Conservation (phyloP, 92 coral and sea anemone species). For the Porites evermanni region DNA sequence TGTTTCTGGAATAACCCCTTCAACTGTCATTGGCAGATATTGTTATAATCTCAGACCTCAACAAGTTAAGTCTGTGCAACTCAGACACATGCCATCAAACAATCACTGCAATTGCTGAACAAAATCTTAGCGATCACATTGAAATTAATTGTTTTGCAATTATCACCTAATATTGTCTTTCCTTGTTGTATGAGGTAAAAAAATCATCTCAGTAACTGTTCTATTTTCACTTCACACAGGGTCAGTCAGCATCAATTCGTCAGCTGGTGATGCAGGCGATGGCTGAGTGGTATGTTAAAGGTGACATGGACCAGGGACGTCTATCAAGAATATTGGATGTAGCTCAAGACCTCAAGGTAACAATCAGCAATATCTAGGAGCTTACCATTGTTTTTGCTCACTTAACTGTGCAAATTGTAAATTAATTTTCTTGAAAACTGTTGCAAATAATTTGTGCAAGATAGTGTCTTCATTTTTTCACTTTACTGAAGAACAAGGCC, state of each 20-base stretch:
- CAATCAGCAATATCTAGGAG: background rate
- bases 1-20: too few species aligned
- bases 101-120: too few species aligned
- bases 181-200: background rate
- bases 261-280: slow-evolving; percentile 98
- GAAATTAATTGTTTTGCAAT: too few species aligned
- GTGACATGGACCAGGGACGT: slow-evolving; percentile 92
- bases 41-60: too few species aligned
- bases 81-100: too few species aligned
- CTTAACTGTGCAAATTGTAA: too few species aligned
- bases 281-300: slow-evolving; percentile 99
- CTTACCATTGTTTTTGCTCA: background rate
- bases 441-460: background rate
- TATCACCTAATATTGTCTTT: too few species aligned
- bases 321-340: slow-evolving; percentile 95
- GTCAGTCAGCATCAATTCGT: slow-evolving; percentile 96
- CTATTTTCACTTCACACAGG: slow-evolving; percentile 41
- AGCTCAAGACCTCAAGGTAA: slow-evolving; percentile 94
- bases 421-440: too few species aligned
- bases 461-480: background rate
- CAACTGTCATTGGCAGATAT: too few species aligned
- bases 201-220: background rate
- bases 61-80: too few species aligned
- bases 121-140: too few species aligned
- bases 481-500: too few species aligned